Evolutionary conservation across 1,140 invertebrate species (phyloP).

Genomic region (Dermatophagoides farinae): DNA sequence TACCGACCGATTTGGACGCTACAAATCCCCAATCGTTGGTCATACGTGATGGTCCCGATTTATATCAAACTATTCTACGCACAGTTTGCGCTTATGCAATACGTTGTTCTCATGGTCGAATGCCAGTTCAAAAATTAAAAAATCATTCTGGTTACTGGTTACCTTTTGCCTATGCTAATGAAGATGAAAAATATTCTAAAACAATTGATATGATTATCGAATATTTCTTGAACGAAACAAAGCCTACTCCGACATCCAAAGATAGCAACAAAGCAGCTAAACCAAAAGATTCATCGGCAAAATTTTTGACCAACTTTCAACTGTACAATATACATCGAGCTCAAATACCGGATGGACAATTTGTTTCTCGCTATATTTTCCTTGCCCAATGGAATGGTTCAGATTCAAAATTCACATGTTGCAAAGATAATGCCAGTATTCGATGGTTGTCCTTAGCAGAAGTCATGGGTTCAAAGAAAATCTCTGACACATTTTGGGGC

Average conservation of each 20-base stretch:
- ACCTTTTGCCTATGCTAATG: neutral
- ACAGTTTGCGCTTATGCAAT: neutral
- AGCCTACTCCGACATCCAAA: neutral
- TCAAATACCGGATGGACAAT: constrained; percentile 6
- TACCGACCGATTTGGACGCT: neutral
- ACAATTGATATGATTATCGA: neutral
- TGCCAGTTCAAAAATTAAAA: neutral
- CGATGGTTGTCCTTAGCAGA: neutral
- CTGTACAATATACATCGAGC: neutral
- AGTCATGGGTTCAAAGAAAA: neutral
- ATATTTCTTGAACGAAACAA: neutral
- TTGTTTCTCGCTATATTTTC: neutral
- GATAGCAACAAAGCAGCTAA: neutral
- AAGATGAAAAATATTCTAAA: neutral
- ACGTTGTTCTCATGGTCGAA: constrained; percentile 1
- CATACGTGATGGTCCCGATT: neutral
- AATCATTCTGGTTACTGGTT: constrained; percentile 1
- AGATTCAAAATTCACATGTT: neutral
- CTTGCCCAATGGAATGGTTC: neutral
- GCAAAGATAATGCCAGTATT: neutral
- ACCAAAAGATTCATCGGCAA: neutral
- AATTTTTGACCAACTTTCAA: constrained; percentile 9
- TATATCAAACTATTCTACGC: neutral
- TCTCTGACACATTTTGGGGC: neutral
- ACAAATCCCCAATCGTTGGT: neutral